These are phyloP conservation scores for Nannospalax galili DNA, from an alignment of 2,113 vertebrate genomes.

Conservation along the genomic window DNA sequence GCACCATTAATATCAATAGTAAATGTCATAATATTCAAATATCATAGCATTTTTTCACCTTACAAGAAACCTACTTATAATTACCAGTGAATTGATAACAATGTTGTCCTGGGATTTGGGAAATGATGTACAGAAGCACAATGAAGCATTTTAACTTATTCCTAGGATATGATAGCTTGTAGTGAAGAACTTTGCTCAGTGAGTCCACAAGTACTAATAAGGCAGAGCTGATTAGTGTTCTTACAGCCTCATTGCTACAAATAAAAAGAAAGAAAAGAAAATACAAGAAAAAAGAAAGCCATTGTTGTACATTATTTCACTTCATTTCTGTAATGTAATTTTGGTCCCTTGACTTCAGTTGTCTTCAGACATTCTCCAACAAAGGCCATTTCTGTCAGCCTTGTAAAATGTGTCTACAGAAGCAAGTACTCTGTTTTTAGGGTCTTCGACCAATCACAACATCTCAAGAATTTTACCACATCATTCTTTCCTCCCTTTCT, in stretches of 20 bases:
- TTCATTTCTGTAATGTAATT: background rate
- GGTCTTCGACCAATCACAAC: background rate
- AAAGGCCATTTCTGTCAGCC: background rate
- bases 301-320: background rate
- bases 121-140: background rate
- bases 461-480: background rate
- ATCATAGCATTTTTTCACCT: constrained; percentile 80
- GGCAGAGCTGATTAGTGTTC: no score
- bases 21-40: constrained; percentile 83
- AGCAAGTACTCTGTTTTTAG: background rate
- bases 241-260: no score
- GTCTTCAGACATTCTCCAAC: background rate
- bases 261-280: background rate
- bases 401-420: background rate
- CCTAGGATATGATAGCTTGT: background rate
- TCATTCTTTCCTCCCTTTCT: background rate
- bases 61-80: constrained; percentile 56
- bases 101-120: background rate
- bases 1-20: constrained; percentile 78
- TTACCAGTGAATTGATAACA: constrained; percentile 35
- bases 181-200: background rate
- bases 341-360: background rate
- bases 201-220: no score
- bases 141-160: background rate
- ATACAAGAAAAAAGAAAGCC: background rate